Evolutionary conservation across 2,797 vertebrate species (phyloP).

Genomic region (Remorina albescens): DNA sequence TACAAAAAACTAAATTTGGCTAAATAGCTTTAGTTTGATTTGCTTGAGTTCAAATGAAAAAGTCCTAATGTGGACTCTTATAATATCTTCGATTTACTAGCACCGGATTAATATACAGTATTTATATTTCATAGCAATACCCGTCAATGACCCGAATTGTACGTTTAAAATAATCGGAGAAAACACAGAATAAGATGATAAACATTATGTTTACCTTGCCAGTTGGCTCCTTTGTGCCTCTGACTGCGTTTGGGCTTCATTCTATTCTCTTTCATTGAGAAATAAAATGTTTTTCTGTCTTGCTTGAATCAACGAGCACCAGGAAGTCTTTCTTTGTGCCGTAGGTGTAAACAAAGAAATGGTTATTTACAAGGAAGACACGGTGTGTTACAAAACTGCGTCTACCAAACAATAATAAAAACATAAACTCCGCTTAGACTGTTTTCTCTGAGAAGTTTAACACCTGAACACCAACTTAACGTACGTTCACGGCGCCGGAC

Average conservation of each 20-base stretch:
- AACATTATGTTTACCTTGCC: constrained; percentile 62
- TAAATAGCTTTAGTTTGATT: no score
- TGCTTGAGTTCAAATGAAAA: no score
- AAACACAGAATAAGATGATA: neutral
- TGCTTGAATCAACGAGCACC: constrained; percentile 20
- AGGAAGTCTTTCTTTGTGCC: neutral
- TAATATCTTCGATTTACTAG: no score
- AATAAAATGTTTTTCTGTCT: neutral
- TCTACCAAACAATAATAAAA: fast-evolving
- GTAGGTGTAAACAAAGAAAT: constrained; percentile 44
- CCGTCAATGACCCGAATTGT: no score
- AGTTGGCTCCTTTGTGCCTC: constrained; percentile 38
- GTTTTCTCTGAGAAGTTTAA: neutral
- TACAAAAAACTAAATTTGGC: no score
- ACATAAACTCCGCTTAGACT: neutral
- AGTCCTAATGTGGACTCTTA: no score
- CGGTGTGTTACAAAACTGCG: neutral
- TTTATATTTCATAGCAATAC: neutral
- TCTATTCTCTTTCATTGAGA: constrained; percentile 56
- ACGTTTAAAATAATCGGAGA: neutral
- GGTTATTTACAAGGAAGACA: constrained; percentile 21
- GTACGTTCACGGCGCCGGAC: neutral
- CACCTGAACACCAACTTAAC: constrained; percentile 9
- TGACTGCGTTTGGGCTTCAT: constrained; percentile 79
- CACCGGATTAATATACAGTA: no score